Conservation (phyloP, 2,888 invertebrate genomes). For the Muscina levida region DNA sequence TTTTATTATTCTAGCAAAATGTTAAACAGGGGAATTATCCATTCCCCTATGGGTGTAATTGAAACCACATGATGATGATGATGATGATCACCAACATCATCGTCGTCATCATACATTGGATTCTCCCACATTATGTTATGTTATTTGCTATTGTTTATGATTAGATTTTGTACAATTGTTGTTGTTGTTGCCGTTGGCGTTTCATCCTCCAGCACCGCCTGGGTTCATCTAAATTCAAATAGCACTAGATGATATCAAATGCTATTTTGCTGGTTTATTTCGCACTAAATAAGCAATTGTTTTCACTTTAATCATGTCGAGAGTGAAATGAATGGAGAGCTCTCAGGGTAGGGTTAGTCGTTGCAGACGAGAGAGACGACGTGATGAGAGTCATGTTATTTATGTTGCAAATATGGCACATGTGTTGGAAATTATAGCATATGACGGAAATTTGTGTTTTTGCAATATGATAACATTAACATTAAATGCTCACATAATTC, state of each 20-base stretch:
- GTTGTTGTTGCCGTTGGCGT: not conserved
- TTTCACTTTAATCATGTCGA: slow-evolving; percentile 14
- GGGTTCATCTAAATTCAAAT: slow-evolving; percentile 26
- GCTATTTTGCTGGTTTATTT: not conserved
- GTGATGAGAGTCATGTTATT: not conserved
- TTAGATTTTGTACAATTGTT: not conserved
- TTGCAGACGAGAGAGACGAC: not conserved
- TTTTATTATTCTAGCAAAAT: not conserved
- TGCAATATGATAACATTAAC: too few relatives aligned
- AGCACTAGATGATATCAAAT: too few relatives aligned
- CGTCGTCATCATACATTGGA: not conserved
- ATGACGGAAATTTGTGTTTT: too few relatives aligned
- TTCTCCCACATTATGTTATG: not conserved
- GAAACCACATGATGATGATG: not conserved
- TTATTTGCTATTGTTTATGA: not conserved
- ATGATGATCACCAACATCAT: not conserved
- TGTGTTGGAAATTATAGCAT: not conserved
- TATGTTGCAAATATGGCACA: not conserved
- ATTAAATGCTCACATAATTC: too few relatives aligned
- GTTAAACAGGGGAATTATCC: slow-evolving; percentile 4
- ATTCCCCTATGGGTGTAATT: not conserved
- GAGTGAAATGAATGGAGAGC: not conserved
- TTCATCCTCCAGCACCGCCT: not conserved
- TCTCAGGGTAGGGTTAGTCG: not conserved
- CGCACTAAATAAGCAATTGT: slow-evolving; percentile 28